Conservation (phyloP, 2,888 invertebrate species). For the Campoletis raptor region DNA sequence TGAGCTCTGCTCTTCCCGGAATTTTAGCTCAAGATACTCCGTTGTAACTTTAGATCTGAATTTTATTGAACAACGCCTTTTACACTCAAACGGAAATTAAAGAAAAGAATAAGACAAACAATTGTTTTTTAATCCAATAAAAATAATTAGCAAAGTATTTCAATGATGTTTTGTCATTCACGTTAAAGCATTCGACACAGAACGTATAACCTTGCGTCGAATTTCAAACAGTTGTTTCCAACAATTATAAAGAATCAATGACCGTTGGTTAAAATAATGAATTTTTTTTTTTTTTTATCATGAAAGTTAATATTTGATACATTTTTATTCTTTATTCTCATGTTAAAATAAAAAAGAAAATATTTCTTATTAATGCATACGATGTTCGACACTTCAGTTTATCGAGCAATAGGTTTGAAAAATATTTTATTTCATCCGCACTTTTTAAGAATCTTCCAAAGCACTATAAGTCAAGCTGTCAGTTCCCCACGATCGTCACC, state of each 20-base stretch:
- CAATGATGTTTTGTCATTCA: background rate
- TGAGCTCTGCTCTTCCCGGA: constrained; percentile 47
- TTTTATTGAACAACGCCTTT: constrained; percentile 1
- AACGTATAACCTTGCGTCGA: background rate
- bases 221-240: background rate
- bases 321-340: background rate
- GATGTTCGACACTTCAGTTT: background rate
- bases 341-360: background rate
- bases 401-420: background rate
- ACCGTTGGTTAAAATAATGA: background rate
- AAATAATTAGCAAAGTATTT: background rate
- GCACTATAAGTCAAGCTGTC: constrained; percentile 27
- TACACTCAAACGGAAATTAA: constrained; percentile 10
- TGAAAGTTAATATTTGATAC: background rate
- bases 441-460: constrained; percentile 23
- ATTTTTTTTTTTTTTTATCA: background rate
- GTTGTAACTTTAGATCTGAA: constrained; percentile 39
- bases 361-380: background rate
- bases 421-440: background rate
- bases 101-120: background rate
- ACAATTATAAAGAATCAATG: background rate
- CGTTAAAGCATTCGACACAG: too few relatives aligned
- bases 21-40: constrained; percentile 50
- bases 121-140: background rate
- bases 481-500: constrained; percentile 41